Evolutionary conservation across 2,797 vertebrate species (phyloP).

Genomic region (Anolis apletophallus): DNA sequence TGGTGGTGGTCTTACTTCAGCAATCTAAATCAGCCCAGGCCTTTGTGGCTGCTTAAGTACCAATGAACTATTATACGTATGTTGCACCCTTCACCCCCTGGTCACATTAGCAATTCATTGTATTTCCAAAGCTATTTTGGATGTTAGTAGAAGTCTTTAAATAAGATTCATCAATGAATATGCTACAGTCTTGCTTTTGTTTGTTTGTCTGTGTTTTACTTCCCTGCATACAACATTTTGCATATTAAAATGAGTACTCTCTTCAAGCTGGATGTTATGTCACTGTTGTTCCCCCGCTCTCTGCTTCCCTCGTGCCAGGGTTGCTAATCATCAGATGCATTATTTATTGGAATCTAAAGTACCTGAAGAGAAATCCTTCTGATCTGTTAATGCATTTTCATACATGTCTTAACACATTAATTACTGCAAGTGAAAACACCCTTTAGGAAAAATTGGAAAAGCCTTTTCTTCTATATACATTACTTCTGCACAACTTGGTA

Average conservation of each 20-base stretch:
- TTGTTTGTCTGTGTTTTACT: conserved; percentile 31
- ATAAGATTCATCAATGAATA: conserved; percentile 52
- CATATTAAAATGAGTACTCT: conserved; percentile 55
- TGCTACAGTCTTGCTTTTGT: not conserved
- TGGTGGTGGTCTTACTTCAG: conserved; percentile 99
- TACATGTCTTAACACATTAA: conserved; percentile 57
- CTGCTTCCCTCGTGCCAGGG: conserved; percentile 36
- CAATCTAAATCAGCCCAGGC: conserved; percentile 84
- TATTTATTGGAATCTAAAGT: conserved; percentile 66
- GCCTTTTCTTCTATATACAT: conserved; percentile 9
- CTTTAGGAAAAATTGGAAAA: conserved; percentile 54
- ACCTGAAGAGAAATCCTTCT: conserved; percentile 63
- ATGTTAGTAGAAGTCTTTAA: conserved; percentile 57
- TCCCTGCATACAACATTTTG: conserved; percentile 34
- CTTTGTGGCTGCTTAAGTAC: conserved; percentile 91
- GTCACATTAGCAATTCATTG: not conserved
- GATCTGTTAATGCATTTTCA: conserved; percentile 65
- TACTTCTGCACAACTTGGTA: conserved; percentile 37
- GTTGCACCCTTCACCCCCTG: rapidly evolving
- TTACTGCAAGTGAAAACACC: conserved; percentile 39
- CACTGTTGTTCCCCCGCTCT: conserved; percentile 26
- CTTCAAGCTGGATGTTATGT: conserved; percentile 46
- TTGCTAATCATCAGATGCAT: conserved; percentile 56
- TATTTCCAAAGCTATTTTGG: rapidly evolving
- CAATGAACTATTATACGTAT: conserved; percentile 50